Base-by-base conservation (phyloP, 2,888 invertebrate species). In the Tyria jacobaeae region DNA sequence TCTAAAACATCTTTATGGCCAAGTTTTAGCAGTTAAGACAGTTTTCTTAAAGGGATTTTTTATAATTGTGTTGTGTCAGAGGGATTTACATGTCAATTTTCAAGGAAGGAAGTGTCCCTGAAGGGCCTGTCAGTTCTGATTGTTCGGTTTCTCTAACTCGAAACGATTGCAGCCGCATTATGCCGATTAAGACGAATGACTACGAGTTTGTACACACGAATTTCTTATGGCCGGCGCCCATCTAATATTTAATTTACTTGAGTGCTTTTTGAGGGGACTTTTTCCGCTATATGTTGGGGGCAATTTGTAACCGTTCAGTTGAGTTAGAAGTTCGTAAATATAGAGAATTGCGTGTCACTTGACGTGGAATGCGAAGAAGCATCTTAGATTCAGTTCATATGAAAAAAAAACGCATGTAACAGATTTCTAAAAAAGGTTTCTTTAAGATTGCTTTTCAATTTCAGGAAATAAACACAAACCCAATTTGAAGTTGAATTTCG, bases 401-500 rank as follows among this genome's bases (percentile, higher is more conserved):
- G 7, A 10, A n/a, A 39, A n/a, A 54, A 1, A n/a, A 39, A n/a
- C n/a, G 5, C 6, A 41, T 41, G 1, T 39, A 25, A 12, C 14
- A n/a, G 15, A n/a, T 15, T 53, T 25, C 24, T 35, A 24, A 2
- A 10, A 44, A 1, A 24, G 35, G 24, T 37, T 39, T 37, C 12
- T 25, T 39, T 10, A 9, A n/a, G 10, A 39, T 39, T 17, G 35
- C 47, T 52, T 71, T 64, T 72, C 76, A 21, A 71, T 90, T 88
- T 41, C 84, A 95, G 95, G 92, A 71, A 91, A 89, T 68, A 94
- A 94, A 73, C 95, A 95, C 87, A 95, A 96, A 75, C 96, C 96
- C 75, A 97, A 96, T 89, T 93, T 97, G 81, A 96, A 97, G 61
- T 93, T 97, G 81, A 97, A 97, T 90, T 95, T 97, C 62, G 96